phyloP scores from a whole-genome alignment of 2,113 vertebrate genomes.

The Mungos mungo region DNA sequence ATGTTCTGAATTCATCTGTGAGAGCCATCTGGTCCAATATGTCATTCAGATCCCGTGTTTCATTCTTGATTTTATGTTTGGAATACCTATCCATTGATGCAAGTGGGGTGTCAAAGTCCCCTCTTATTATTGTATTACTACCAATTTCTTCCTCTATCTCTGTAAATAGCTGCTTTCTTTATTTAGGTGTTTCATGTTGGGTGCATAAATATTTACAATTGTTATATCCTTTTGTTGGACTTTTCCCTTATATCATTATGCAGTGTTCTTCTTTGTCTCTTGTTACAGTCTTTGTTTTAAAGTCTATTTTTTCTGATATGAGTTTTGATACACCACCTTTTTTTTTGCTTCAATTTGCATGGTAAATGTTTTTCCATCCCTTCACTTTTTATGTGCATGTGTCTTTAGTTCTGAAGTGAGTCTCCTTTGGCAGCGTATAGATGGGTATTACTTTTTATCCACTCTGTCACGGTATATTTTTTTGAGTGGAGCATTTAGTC shows the following conservation, averaged over 20 bases:
- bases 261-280: not conserved
- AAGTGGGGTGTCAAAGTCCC: not conserved
- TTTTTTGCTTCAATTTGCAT: not conserved
- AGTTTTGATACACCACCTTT: not conserved
- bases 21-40: not conserved
- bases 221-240: not conserved
- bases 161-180: not conserved
- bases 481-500: not conserved
- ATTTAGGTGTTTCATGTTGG: not conserved
- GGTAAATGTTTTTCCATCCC: not conserved
- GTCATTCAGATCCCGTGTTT: not conserved
- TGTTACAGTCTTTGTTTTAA: not conserved
- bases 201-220: not conserved
- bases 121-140: not conserved
- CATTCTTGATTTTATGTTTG: not conserved
- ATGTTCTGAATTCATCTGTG: not conserved
- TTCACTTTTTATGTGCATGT: not conserved
- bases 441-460: not conserved
- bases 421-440: not conserved
- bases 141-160: not conserved
- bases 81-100: not conserved
- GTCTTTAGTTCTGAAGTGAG: not conserved
- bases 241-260: not conserved
- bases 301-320: not conserved
- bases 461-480: not conserved